Conservation (phyloP, 2,113 vertebrate species). For the Tragulus kanchil region DNA sequence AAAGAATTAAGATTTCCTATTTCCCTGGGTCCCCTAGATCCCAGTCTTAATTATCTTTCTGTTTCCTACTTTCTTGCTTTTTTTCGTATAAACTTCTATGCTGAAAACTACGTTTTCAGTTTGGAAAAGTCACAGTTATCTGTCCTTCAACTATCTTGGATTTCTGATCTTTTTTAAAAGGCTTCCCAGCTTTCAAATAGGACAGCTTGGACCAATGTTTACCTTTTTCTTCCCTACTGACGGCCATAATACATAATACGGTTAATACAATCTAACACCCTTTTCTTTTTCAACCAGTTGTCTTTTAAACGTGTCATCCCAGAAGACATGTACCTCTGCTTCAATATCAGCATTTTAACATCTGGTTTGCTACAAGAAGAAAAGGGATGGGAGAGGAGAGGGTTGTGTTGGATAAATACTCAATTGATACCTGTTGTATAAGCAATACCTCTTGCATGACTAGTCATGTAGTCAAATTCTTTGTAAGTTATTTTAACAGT, state of each 20-base stretch:
- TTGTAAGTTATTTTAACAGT: background rate
- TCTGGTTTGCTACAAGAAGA: background rate
- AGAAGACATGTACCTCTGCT: background rate
- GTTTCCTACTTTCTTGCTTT: background rate
- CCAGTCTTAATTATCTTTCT: background rate
- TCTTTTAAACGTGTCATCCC: background rate
- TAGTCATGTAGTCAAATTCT: background rate
- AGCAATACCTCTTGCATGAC: background rate
- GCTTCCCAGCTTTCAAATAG: background rate
- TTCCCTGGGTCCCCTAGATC: background rate
- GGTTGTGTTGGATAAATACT: background rate
- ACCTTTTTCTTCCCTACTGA: constrained; percentile 27
- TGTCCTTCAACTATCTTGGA: background rate
- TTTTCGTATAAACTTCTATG: background rate
- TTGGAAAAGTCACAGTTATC: background rate
- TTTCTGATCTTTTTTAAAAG: constrained; percentile 39
- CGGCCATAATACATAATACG: background rate
- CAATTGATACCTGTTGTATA: background rate
- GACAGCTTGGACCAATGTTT: background rate
- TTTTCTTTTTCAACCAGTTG: background rate
- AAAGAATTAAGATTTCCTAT: background rate
- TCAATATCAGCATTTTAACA: background rate
- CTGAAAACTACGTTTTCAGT: background rate
- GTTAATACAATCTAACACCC: background rate
- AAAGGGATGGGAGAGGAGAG: background rate